These are phyloP conservation scores for Drosophila simulans DNA, from an alignment of 1,140 invertebrate genomes.

Conservation along the genomic window DNA sequence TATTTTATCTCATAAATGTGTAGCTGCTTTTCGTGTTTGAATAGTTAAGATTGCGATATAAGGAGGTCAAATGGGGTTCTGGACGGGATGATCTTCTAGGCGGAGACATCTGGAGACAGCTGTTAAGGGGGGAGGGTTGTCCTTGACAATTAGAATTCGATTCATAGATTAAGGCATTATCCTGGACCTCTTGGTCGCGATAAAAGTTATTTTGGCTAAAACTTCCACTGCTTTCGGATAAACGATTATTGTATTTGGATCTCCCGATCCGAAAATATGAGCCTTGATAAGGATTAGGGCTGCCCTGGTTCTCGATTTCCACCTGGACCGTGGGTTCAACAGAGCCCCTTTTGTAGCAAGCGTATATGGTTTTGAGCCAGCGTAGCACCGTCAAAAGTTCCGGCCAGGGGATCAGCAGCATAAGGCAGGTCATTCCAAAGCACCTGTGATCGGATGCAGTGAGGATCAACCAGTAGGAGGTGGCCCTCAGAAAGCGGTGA, in stretches of 20 bases:
- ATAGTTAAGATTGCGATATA: neutral
- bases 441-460: slow-evolving; percentile 1
- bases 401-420: neutral
- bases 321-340: no score
- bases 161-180: neutral
- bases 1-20: neutral
- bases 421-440: neutral
- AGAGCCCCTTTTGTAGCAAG: no score
- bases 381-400: neutral
- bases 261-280: no score
- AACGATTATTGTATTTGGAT: neutral
- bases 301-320: neutral
- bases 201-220: no score
- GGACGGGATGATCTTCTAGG: neutral
- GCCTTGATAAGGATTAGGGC: no score
- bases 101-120: neutral
- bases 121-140: no score
- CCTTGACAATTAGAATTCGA: no score
- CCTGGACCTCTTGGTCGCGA: neutral
- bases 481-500: neutral
- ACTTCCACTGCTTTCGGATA: neutral
- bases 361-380: neutral
- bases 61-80: neutral
- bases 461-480: slow-evolving; percentile 5
- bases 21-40: neutral